Conservation (phyloP, 37 sponge, comb jelly and placozoan genomes). For the Lycopodina hypogea region DNA sequence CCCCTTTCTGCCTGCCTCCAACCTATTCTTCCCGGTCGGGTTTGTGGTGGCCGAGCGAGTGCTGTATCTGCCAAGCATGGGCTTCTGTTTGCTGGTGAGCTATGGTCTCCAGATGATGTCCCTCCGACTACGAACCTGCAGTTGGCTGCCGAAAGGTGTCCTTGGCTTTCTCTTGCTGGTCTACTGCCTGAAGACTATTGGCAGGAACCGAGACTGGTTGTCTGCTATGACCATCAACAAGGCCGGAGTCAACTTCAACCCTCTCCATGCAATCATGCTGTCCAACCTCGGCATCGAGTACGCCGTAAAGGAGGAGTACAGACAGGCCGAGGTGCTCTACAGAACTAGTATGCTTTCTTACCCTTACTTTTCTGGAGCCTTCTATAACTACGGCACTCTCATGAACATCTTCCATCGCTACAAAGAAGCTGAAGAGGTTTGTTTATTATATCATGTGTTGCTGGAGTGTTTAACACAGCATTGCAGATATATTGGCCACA, state of each 20-base stretch:
- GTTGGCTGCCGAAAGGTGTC: neutral
- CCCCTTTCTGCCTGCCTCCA: slow-evolving; percentile 92
- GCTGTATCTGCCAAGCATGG: slow-evolving; percentile 89
- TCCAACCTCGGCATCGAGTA: slow-evolving; percentile 83
- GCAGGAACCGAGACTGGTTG: slow-evolving; percentile 72
- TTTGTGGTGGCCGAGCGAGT: slow-evolving; percentile 96
- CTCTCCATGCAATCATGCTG: slow-evolving; percentile 45
- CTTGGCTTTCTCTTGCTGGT: slow-evolving; percentile 29
- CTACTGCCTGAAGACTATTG: slow-evolving; percentile 61
- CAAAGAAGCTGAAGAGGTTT: slow-evolving; percentile 70
- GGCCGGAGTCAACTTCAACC: slow-evolving; percentile 70
- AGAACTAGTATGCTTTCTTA: slow-evolving; percentile 38
- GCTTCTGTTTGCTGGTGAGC: slow-evolving; percentile 40
- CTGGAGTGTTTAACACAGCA: neutral
- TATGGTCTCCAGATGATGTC: slow-evolving; percentile 19
- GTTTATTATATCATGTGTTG: neutral
- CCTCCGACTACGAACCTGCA: neutral
- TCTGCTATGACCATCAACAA: slow-evolving; percentile 60
- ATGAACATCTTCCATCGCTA: slow-evolving; percentile 56
- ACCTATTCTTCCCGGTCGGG: slow-evolving; percentile 93
- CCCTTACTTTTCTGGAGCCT: slow-evolving; percentile 63
- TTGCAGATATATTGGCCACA: neutral
- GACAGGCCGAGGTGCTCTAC: slow-evolving; percentile 67
- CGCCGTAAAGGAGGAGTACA: slow-evolving; percentile 43
- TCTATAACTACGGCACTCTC: slow-evolving; percentile 76